Conservation (phyloP, 2,797 vertebrate species). For the Euphonia xanthogaster region DNA sequence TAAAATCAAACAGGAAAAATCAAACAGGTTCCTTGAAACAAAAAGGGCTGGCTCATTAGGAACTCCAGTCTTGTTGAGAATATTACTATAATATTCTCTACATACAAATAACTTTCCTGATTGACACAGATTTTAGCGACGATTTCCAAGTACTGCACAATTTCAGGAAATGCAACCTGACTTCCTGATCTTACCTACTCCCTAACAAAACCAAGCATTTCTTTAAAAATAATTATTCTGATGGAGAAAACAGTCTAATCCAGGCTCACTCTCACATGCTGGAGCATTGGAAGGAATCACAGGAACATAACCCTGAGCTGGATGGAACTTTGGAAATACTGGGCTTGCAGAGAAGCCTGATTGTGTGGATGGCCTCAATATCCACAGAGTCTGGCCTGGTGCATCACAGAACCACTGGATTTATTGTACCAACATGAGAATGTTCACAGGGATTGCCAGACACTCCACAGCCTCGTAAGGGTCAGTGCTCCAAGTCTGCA, state of each 20-base stretch:
- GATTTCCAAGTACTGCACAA: not conserved
- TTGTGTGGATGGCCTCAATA: not conserved
- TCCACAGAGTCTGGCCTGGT: not conserved
- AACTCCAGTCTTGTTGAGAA: not conserved
- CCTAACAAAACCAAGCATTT: not conserved
- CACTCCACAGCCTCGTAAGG: not conserved
- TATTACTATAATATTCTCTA: not conserved
- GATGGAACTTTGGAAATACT: not conserved
- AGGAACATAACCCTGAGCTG: not conserved
- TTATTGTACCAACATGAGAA: not conserved
- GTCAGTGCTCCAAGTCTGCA: not conserved
- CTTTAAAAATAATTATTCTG: not conserved
- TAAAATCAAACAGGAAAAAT: not conserved
- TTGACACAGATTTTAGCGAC: not conserved
- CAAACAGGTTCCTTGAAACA: not conserved
- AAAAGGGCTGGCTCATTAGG: not conserved
- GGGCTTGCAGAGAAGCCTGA: not conserved
- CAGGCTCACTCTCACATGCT: accelerated
- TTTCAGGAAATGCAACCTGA: not conserved
- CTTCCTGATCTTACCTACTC: not conserved
- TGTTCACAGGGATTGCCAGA: not conserved
- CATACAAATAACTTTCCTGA: not conserved
- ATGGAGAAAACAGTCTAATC: not conserved
- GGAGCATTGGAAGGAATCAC: not conserved
- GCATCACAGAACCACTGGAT: not conserved